phyloP scores from a whole-genome alignment of 2,888 invertebrate genomes.

The Chrysolina americana region DNA sequence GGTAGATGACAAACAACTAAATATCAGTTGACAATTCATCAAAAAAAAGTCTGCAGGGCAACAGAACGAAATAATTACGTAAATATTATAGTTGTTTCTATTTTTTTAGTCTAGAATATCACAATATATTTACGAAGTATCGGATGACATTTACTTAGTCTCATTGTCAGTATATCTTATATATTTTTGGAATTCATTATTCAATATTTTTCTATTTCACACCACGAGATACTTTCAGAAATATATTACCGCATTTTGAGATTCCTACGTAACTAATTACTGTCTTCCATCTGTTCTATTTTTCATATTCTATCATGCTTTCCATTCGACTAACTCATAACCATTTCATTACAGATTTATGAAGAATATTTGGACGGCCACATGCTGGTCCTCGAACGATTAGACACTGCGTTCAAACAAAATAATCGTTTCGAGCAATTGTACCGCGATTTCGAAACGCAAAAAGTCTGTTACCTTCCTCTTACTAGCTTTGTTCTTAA shows the following conservation, averaged over 20 bases:
- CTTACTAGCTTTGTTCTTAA: slow-evolving; percentile 86
- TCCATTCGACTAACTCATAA: slow-evolving; percentile 16
- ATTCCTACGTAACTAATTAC: slow-evolving; percentile 11
- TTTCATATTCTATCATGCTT: slow-evolving; percentile 7
- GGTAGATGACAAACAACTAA: too few relatives aligned
- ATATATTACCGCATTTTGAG: not conserved
- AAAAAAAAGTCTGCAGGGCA: too few relatives aligned
- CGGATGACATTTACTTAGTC: too few relatives aligned
- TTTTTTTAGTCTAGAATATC: too few relatives aligned
- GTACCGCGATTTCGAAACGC: slow-evolving; percentile 84
- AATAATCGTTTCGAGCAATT: slow-evolving; percentile 79
- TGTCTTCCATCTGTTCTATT: not conserved
- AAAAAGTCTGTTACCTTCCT: slow-evolving; percentile 90
- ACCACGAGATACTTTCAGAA: too few relatives aligned
- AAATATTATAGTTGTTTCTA: too few relatives aligned
- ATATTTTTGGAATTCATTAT: not conserved
- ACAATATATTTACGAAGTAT: too few relatives aligned
- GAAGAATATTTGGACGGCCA: slow-evolving; percentile 83
- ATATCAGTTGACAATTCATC: too few relatives aligned
- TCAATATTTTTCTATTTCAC: not conserved
- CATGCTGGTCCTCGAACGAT: slow-evolving; percentile 81
- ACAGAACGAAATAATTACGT: too few relatives aligned
- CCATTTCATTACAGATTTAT: slow-evolving; percentile 72
- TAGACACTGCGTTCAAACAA: slow-evolving; percentile 84
- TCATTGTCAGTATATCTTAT: not conserved